Conservation (phyloP, 2,888 invertebrate genomes). For the Cataglyphis cursor region DNA sequence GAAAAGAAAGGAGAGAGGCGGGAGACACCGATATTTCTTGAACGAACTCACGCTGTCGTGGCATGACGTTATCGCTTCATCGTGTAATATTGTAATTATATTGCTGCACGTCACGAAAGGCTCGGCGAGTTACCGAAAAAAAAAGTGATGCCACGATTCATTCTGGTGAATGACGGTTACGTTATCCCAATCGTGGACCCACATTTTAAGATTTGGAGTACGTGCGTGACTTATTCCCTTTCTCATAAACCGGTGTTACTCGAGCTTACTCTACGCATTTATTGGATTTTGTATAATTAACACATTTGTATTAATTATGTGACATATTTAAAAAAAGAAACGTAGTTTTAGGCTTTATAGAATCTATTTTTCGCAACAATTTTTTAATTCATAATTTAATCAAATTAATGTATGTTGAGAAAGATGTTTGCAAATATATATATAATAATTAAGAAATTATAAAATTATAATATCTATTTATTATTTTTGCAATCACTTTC, state of each 20-base stretch:
- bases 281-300: conserved; percentile 44
- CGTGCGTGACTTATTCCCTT: conserved; percentile 70
- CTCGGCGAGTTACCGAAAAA: conserved; percentile 57
- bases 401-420: background rate
- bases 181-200: conserved; percentile 55
- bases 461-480: background rate
- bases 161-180: conserved; percentile 65
- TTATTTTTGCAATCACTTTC: conserved; percentile 11
- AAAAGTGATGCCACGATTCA: conserved; percentile 69
- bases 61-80: conserved; percentile 76
- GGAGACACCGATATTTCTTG: conserved; percentile 55
- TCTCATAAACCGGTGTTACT: conserved; percentile 39
- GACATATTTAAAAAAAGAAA: background rate
- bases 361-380: background rate
- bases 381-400: conserved; percentile 7
- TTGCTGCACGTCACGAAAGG: conserved; percentile 74
- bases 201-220: conserved; percentile 62
- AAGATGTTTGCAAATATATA: background rate
- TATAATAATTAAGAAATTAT: background rate
- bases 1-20: conserved; percentile 22
- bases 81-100: conserved; percentile 83
- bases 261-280: conserved; percentile 44
- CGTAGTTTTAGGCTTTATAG: background rate
- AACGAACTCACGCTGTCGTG: conserved; percentile 59
- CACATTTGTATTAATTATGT: conserved; percentile 5